phyloP scores from a whole-genome alignment of 1,140 invertebrate species.

The Pollicipes pollicipes region DNA sequence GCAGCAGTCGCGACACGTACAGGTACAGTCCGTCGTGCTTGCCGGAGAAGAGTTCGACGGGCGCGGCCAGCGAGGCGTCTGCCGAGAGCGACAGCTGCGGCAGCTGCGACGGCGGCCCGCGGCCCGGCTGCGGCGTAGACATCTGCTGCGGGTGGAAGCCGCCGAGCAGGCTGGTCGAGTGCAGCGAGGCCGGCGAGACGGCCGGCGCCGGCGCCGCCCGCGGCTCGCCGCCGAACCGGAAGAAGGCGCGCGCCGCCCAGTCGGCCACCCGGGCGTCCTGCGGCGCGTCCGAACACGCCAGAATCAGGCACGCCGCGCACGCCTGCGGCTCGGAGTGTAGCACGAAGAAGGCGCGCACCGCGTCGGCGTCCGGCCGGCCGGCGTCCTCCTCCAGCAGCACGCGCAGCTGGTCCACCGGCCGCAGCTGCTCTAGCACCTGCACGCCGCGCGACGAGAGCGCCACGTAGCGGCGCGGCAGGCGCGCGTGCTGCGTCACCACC shows the following conservation, averaged over 20 bases:
- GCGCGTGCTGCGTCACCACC: slow-evolving; percentile 54
- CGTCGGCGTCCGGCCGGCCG: slow-evolving; percentile 56
- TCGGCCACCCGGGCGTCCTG: slow-evolving; percentile 55
- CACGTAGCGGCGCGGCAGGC: slow-evolving; percentile 54
- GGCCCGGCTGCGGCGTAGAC: background rate
- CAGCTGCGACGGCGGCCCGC: background rate
- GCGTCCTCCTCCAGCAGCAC: slow-evolving; percentile 59
- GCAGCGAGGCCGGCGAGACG: background rate
- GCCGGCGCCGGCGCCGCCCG: slow-evolving; percentile 18
- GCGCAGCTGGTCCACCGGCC: slow-evolving; percentile 53
- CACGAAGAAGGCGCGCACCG: slow-evolving; percentile 68
- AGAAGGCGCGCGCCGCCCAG: slow-evolving; percentile 79
- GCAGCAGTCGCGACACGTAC: slow-evolving; percentile 64
- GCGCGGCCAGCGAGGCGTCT: background rate
- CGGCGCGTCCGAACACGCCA: slow-evolving; percentile 54
- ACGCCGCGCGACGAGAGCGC: slow-evolving; percentile 62
- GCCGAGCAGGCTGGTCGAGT: slow-evolving; percentile 1
- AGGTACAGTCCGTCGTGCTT: slow-evolving; percentile 77
- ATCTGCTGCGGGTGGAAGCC: background rate
- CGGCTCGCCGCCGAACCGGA: slow-evolving; percentile 70
- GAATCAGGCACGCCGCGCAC: slow-evolving; percentile 65
- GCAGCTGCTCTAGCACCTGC: slow-evolving; percentile 59
- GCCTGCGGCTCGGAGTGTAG: slow-evolving; percentile 66
- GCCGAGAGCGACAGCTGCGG: background rate
- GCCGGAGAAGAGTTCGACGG: background rate